Evolutionary conservation across 2,888 invertebrate species (phyloP).

Genomic region (Branchellion lobata): DNA sequence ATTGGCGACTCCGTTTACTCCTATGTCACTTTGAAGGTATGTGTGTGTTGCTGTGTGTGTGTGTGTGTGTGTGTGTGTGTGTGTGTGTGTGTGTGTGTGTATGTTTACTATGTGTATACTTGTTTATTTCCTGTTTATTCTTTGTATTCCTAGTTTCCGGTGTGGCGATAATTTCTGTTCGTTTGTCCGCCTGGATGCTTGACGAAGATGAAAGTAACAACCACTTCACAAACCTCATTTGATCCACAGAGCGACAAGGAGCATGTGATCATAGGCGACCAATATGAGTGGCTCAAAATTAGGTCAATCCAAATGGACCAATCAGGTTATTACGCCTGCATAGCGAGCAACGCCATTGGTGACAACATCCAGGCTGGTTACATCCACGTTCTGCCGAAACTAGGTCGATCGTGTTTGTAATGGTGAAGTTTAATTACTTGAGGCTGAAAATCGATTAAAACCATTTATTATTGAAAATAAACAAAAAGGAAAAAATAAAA

Average conservation of each 20-base stretch:
- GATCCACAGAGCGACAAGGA: background rate
- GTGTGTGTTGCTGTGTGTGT: background rate
- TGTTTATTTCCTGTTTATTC: no score
- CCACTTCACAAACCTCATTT: background rate
- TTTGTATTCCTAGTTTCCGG: no score
- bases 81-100: no score
- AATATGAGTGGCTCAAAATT: slow-evolving; percentile 27
- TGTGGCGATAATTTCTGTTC: no score
- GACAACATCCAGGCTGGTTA: slow-evolving; percentile 13
- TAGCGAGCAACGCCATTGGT: slow-evolving; percentile 22
- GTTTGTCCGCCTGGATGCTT: no score
- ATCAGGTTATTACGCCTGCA: slow-evolving; percentile 42
- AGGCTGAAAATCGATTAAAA: no score
- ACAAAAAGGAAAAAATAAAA: no score
- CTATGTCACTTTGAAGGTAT: background rate
- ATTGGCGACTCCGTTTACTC: background rate
- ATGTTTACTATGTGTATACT: no score
- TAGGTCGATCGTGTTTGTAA: no score
- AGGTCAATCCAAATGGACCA: slow-evolving; percentile 24
- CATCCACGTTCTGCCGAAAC: slow-evolving; percentile 20
- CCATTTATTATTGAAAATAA: background rate
- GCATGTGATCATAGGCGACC: slow-evolving; percentile 4
- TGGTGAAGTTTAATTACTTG: no score
- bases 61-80: no score
- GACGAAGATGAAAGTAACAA: background rate